phyloP scores from a whole-genome alignment of 2,888 invertebrate species.

The Podotricha telesiphe region DNA sequence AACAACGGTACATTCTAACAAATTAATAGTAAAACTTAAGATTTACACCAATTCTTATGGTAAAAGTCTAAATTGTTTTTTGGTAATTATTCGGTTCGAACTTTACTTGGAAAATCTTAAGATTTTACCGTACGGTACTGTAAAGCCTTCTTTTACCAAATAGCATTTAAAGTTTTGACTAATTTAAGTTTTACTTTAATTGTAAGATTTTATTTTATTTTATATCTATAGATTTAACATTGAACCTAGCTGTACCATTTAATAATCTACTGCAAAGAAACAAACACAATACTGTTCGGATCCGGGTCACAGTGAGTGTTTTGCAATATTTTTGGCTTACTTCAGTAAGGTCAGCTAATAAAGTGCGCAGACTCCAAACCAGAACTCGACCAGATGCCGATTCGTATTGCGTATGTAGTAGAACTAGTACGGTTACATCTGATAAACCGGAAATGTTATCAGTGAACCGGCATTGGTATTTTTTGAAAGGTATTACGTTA shows the following conservation, averaged over 20 bases:
- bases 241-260: not conserved
- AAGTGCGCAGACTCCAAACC: constrained; percentile 21
- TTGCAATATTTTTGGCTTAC: constrained; percentile 38
- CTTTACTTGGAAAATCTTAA: too few relatives aligned
- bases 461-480: constrained; percentile 60
- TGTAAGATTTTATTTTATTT: too few relatives aligned
- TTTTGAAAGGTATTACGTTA: constrained; percentile 68
- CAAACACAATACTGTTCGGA: constrained; percentile 37
- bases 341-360: constrained; percentile 39
- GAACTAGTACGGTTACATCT: constrained; percentile 45
- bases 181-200: too few relatives aligned
- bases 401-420: constrained; percentile 33
- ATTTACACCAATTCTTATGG: too few relatives aligned
- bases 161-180: too few relatives aligned
- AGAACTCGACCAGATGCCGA: constrained; percentile 32
- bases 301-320: constrained; percentile 47
- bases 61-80: too few relatives aligned
- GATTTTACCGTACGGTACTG: too few relatives aligned
- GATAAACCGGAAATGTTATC: constrained; percentile 62
- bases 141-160: too few relatives aligned
- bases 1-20: too few relatives aligned
- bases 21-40: too few relatives aligned
- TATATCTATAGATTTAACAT: too few relatives aligned
- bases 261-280: constrained; percentile 20
- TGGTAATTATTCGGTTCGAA: too few relatives aligned